phyloP scores from a whole-genome alignment of 2,113 vertebrate species.

The Stercorarius parasiticus region DNA sequence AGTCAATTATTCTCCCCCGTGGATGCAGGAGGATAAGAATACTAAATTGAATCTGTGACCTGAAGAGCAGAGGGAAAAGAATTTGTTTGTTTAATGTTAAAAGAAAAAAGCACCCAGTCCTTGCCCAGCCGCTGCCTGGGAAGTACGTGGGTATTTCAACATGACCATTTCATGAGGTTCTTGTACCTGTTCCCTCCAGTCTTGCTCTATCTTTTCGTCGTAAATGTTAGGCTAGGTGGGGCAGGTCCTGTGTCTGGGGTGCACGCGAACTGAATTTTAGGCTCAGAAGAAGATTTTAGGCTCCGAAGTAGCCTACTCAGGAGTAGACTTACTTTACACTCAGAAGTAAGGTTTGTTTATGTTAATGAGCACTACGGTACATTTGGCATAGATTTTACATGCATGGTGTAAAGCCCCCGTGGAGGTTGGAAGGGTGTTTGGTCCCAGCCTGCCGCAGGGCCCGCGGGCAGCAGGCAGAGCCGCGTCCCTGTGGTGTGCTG shows the following conservation, averaged over 20 bases:
- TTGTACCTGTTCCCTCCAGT: neutral
- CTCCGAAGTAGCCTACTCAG: too few relatives aligned
- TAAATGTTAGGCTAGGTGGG: neutral
- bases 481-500: rapidly evolving
- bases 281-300: neutral
- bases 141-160: neutral
- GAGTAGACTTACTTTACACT: too few relatives aligned
- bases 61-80: neutral
- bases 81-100: neutral
- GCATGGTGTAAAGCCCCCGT: neutral
- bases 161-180: rapidly evolving
- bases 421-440: neutral
- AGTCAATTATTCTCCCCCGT: neutral
- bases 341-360: neutral
- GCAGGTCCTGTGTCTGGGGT: neutral
- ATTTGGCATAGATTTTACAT: neutral
- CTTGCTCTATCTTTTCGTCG: neutral
- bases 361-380: neutral
- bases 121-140: neutral
- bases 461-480: neutral
- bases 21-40: neutral
- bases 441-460: neutral
- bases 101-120: neutral
- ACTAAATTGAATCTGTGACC: neutral
- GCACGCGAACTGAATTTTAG: neutral